Conservation (phyloP, 2,888 invertebrate species). For the Scrobipalpa atriplicella region DNA sequence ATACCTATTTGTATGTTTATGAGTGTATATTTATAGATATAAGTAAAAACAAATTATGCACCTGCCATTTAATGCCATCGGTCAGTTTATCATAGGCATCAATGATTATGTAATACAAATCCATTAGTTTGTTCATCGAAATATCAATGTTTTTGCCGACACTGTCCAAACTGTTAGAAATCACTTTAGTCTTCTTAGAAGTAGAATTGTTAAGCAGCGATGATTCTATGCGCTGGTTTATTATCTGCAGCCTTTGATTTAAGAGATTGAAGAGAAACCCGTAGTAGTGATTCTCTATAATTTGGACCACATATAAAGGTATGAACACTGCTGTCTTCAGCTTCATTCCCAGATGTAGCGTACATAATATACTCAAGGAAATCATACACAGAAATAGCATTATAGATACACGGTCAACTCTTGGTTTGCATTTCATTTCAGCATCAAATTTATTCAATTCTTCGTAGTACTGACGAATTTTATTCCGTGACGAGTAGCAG, state of each 20-base stretch:
- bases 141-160: neutral
- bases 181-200: neutral
- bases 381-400: conserved; percentile 24
- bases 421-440: conserved; percentile 12
- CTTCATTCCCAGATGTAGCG: neutral
- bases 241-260: conserved; percentile 4
- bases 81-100: conserved; percentile 36
- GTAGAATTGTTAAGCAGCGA: neutral
- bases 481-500: conserved; percentile 30
- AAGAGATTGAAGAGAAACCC: conserved; percentile 19
- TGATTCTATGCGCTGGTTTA: conserved; percentile 15
- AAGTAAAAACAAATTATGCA: conserved; percentile 20
- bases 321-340: neutral
- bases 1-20: too few relatives aligned
- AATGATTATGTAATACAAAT: conserved; percentile 37
- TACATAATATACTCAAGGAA: neutral
- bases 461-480: conserved; percentile 33
- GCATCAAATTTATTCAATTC: conserved; percentile 22
- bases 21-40: too few relatives aligned
- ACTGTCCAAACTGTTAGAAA: neutral
- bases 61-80: conserved; percentile 40
- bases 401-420: conserved; percentile 8
- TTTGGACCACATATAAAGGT: conserved; percentile 18
- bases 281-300: conserved; percentile 22
- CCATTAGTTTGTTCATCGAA: neutral